Base-by-base conservation (phyloP, 2,888 invertebrate genomes). In the Drosophila pegasa region DNA sequence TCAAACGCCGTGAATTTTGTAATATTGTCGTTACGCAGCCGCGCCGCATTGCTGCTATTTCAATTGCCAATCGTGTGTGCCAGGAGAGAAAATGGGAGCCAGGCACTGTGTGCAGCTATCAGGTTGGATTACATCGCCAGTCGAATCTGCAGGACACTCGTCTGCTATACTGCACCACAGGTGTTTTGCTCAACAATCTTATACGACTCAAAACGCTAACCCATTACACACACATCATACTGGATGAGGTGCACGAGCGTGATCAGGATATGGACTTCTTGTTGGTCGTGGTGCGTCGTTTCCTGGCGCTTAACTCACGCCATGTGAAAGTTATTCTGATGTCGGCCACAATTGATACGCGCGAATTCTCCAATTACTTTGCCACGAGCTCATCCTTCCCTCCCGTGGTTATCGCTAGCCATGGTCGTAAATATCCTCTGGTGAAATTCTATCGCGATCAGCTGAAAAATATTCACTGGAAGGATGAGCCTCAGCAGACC, bases 21-120 rank as follows among this genome's bases (percentile, higher is more conserved):
- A 98, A 97, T 91, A 97, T 99, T 73, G 93, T 96, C 43, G 97
- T 98, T 0, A 99, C 99, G 0, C 98, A 99, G 90, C 99, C 99
- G 0, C 94, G 99, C 60, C 94, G 97, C 85, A 97, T 99, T 80
- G 99, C 98, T 8, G 98, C 99, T 14, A 95, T 97, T 54, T 97
- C 97, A 3, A 96, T 99, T 62, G 96, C 98, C 0, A 94, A 94
- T 75, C 93, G 98, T 76, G 98, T 99, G 3, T 95, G 96, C 69
- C 93, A 94, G 14, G 98, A 98, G 91, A 93, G 98, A 64, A 94
- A 94, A 1, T 98, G 98, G 97, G 93, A 94, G 57, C 87, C 97
- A 7, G 97, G 98, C 1, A 94, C 94, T 1, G 91, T 98, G 45
- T 97, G 98, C 88, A 98, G 98, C 1, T 98, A 97, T 92, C 97